Percentiles rank a stretch among this genome's conserved stretches.
Conservation (phyloP, 2,797 vertebrate genomes). For the Propithecus perrieri region DNA sequence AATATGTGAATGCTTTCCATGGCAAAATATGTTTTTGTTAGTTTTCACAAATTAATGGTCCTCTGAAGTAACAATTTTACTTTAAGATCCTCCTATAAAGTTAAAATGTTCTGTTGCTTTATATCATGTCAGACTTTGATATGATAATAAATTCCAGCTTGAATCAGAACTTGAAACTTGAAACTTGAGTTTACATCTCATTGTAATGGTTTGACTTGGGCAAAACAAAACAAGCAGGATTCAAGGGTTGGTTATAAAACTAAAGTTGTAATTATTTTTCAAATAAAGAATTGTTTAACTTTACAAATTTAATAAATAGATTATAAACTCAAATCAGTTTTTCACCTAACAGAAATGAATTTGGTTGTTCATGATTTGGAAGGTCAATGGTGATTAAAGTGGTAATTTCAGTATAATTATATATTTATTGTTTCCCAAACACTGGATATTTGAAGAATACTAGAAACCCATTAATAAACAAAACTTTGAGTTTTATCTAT, state of each 20-base stretch:
- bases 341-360: background rate
- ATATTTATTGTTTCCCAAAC: slow-evolving; percentile 42
- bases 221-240: background rate
- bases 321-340: background rate
- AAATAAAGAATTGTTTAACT: background rate
- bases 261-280: slow-evolving; percentile 17
- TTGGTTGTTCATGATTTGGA: slow-evolving; percentile 10
- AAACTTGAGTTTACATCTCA: background rate
- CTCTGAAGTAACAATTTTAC: slow-evolving; percentile 1
- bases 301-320: slow-evolving; percentile 19
- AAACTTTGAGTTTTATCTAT: slow-evolving; percentile 38
- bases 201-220: background rate
- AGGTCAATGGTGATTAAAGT: slow-evolving; percentile 30
- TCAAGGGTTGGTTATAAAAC: background rate
- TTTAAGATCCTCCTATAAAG: slow-evolving; percentile 6
- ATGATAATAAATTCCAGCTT: background rate
- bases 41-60: background rate
- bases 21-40: background rate
- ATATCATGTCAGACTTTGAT: background rate
- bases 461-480: background rate
- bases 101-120: background rate
- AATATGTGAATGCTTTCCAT: background rate
- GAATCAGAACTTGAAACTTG: background rate
- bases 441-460: slow-evolving; percentile 43
- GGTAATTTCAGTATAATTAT: background rate